Percentiles rank a stretch among this genome's conserved stretches.
Conservation (phyloP, 2,113 vertebrate genomes). For the Rhagologus leucostigma region DNA sequence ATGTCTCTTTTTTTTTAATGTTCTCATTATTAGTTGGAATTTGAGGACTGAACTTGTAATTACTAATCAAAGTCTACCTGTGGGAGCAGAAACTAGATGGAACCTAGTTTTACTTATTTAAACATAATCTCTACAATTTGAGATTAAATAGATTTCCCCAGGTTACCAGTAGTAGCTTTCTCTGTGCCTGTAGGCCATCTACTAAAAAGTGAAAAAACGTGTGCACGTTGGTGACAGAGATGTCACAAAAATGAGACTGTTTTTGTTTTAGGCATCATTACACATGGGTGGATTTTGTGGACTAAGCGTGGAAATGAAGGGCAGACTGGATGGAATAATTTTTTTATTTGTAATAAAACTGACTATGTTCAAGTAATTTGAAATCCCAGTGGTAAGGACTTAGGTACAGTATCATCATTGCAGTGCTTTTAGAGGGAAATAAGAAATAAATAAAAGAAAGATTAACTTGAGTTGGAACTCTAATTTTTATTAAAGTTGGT, state of each 20-base stretch:
- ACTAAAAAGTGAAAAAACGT: background rate
- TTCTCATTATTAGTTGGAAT: background rate
- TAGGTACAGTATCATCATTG: background rate
- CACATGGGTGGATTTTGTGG: background rate
- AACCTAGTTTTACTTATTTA: background rate
- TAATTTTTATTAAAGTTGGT: background rate
- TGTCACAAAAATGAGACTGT: background rate
- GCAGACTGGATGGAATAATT: background rate
- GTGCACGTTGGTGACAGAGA: background rate
- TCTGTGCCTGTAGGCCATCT: background rate
- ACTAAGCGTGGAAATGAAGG: background rate
- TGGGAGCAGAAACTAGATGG: background rate
- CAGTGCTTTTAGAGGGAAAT: background rate
- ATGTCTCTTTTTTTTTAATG: background rate
- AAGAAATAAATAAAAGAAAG: background rate
- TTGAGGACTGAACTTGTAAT: background rate
- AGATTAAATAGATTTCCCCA: background rate
- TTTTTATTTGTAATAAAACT: background rate
- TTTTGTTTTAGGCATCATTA: background rate
- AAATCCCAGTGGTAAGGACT: background rate
- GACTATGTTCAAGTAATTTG: background rate
- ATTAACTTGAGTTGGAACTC: background rate
- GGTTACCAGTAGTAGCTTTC: background rate
- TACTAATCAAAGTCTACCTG: background rate
- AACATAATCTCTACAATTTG: background rate